These are phyloP conservation scores for Prosapia bicincta DNA, from an alignment of 2,888 invertebrate genomes.

Conservation along the genomic window DNA sequence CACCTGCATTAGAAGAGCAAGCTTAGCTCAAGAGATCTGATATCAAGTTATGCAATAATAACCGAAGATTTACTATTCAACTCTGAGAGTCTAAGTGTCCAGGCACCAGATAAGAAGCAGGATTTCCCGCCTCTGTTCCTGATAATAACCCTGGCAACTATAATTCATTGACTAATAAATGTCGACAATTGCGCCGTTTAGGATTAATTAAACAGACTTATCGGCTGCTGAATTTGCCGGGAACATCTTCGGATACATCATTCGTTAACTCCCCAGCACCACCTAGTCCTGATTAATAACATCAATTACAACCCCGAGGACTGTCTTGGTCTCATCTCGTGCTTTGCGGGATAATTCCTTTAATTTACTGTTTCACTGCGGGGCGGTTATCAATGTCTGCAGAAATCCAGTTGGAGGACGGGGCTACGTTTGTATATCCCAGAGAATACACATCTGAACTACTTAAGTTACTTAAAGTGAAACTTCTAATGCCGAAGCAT, in stretches of 20 bases:
- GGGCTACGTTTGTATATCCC: no score
- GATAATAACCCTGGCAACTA: background rate
- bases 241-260: background rate
- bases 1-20: no score
- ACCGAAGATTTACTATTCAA: background rate
- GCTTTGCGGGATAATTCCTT: background rate
- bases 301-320: background rate
- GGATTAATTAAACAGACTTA: background rate
- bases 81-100: background rate
- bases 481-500: no score
- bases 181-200: background rate
- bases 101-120: background rate
- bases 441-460: no score
- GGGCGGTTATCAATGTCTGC: no score
- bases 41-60: background rate
- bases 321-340: background rate
- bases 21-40: background rate
- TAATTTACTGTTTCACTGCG: background rate
- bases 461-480: no score
- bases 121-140: background rate
- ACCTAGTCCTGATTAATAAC: background rate
- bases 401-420: no score
- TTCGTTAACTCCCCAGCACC: background rate
- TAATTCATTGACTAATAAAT: constrained; percentile 2
- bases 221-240: background rate